Evolutionary conservation across 2,797 vertebrate genomes (phyloP).

Genomic region (Margarornis squamiger): DNA sequence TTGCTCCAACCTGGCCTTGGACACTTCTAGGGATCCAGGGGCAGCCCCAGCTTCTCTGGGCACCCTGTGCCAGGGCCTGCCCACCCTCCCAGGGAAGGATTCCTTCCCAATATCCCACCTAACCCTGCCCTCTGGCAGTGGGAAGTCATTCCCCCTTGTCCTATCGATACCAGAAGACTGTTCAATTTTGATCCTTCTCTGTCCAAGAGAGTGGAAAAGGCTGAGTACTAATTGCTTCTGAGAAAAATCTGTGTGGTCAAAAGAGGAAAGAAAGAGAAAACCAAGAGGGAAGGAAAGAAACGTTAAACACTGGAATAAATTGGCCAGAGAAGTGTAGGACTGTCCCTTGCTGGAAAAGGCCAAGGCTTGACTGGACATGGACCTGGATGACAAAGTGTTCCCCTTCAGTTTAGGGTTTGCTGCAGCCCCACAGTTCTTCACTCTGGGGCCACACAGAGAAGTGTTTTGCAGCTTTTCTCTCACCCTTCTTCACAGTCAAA

Average conservation of each 20-base stretch:
- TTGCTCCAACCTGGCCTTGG: background rate
- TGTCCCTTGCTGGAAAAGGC: background rate
- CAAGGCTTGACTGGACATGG: accelerated
- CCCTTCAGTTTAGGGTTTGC: background rate
- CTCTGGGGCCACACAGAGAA: background rate
- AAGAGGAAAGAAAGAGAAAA: too few species aligned
- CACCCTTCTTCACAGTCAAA: background rate
- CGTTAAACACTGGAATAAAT: background rate
- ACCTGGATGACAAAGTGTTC: background rate
- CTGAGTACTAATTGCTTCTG: background rate
- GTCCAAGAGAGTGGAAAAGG: background rate
- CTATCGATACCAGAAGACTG: accelerated
- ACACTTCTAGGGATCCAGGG: background rate
- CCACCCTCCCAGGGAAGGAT: accelerated
- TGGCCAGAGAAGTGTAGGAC: background rate
- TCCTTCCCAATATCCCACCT: background rate
- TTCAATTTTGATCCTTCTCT: background rate
- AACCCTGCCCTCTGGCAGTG: too few species aligned
- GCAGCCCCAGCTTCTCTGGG: background rate
- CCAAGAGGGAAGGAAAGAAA: accelerated
- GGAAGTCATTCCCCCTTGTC: background rate
- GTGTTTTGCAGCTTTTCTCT: background rate
- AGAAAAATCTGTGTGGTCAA: background rate
- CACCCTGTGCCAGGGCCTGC: background rate
- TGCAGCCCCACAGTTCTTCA: background rate